Evolutionary conservation across 1,140 invertebrate genomes (phyloP).

Genomic region (Whitmania pigra): DNA sequence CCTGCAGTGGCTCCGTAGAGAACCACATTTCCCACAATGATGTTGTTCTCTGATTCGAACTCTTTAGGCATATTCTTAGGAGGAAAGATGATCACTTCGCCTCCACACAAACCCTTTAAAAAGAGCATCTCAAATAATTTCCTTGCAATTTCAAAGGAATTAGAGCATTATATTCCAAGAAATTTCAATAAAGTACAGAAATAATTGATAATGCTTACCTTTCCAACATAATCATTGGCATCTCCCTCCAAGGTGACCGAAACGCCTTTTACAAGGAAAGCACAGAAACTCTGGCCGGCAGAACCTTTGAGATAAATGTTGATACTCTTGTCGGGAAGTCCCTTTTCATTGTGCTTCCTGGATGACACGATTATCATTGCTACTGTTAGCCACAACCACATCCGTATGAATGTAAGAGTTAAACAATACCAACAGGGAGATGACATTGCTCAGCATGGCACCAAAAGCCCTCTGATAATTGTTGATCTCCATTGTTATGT

Average conservation of each 20-base stretch:
- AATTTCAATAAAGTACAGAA: not conserved
- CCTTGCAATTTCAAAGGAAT: not conserved
- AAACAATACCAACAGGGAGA: conserved; percentile 60
- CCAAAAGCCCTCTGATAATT: conserved; percentile 87
- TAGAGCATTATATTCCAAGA: not conserved
- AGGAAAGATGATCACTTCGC: conserved; percentile 84
- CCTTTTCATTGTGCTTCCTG: conserved; percentile 74
- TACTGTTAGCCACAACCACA: no score
- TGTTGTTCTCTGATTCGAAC: conserved; percentile 77
- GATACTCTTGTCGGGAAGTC: conserved; percentile 71
- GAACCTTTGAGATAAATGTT: conserved; percentile 76
- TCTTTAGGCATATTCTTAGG: conserved; percentile 64
- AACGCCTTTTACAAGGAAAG: conserved; percentile 84
- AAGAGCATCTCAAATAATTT: not conserved
- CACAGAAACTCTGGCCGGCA: conserved; percentile 97
- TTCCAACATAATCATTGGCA: conserved; percentile 96
- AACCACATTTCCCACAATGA: conserved; percentile 95
- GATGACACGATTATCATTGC: conserved; percentile 14
- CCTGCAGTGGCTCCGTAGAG: conserved; percentile 92
- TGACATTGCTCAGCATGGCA: conserved; percentile 82
- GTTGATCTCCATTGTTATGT: conserved; percentile 66
- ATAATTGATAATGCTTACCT: conserved; percentile 41
- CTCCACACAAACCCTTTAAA: conserved; percentile 74
- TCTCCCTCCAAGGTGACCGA: conserved; percentile 85
- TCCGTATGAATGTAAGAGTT: not conserved